Percentiles rank a stretch among this genome's conserved stretches.
Evolutionary conservation across 2,888 invertebrate species (phyloP).

Genomic region (Eutolmus rufibarbis): DNA sequence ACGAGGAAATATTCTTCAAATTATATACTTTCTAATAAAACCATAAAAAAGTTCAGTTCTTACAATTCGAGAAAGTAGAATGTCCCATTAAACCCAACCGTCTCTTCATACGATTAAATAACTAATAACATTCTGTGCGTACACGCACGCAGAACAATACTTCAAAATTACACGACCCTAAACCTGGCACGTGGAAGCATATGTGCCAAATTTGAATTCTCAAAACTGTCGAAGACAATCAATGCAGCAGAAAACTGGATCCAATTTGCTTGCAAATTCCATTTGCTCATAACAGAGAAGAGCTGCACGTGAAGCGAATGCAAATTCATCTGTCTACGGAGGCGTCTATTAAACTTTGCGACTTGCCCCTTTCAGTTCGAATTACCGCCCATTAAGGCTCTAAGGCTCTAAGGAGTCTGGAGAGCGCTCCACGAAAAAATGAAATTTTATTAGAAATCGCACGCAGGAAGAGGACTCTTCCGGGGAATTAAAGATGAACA

Average conservation of each 20-base stretch:
- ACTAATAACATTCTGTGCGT: background rate
- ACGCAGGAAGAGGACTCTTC: background rate
- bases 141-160: background rate
- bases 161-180: background rate
- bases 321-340: background rate
- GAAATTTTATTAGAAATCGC: conserved; percentile 8
- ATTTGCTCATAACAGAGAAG: background rate
- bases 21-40: too few species aligned
- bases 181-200: background rate
- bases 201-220: background rate
- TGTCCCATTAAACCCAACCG: background rate
- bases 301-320: background rate
- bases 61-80: too few species aligned
- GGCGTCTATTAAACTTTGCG: background rate
- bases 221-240: background rate
- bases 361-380: background rate
- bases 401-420: background rate
- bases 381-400: background rate
- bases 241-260: background rate
- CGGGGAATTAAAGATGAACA: background rate
- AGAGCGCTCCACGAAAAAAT: background rate
- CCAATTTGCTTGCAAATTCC: background rate
- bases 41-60: too few species aligned
- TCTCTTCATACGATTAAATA: background rate
- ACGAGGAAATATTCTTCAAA: too few species aligned